Evolutionary conservation across 2,113 vertebrate species (phyloP), one percentile per base, ranked within the genome.

Genomic region (Pimephales promelas): DNA sequence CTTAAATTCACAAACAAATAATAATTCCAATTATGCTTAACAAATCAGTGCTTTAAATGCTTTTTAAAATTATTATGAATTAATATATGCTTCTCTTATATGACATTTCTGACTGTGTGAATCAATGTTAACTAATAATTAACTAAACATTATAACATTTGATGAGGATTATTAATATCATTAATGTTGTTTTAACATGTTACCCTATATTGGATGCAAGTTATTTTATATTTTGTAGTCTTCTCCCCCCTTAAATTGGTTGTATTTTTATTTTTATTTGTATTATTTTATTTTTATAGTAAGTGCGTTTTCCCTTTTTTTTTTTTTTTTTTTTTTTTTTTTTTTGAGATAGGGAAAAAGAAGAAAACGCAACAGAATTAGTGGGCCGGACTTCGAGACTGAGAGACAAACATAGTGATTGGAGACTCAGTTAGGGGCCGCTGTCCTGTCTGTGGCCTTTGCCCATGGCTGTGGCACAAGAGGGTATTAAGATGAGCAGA

Each of bases 401-500:
- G 45, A 88, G 59, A 85, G 26, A 81, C 83, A 31, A 79, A 76
- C 34, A 28, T n/a, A 82, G 52, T 54, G 68, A 72, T 43, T 68
- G 81, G 61, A 85, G 77, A 86, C 72, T 79, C 22, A 43, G 81
- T 86, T 85, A 91, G 87, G 91, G 89, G 45, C 52, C 18, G 72
- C 45, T 83, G 85, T 80, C 84, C 89, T 87, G 89, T 91, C 84
- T 40, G 47, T 66, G 78, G 47, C 54, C 86, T 82, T 72, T 91
- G 91, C 87, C 90, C 92, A 90, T 91, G 86, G 88, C 88, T 86
- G 87, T 85, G 86, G 90, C 89, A 88, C 73, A 89, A 88, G 90
- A 90, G 88, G 91, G 91, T 92, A 92, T 93, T 92, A 92, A 90
- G 85, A 88, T 88, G 90, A 90, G 89, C 90, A 90, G 64, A 43